phyloP scores from a whole-genome alignment of 2,888 invertebrate species.

The Furcula furcula region DNA sequence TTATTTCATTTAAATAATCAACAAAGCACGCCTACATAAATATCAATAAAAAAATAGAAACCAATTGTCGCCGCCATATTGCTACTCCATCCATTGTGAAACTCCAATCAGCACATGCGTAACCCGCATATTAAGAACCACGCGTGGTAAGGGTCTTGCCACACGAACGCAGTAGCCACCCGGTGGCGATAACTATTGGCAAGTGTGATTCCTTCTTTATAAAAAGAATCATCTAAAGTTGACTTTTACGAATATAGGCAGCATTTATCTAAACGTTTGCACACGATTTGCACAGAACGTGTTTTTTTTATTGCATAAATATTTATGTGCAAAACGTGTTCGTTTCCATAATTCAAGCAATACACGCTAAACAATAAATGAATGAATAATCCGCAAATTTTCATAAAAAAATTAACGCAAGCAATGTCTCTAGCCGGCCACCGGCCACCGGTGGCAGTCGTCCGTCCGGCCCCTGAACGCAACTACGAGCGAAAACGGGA shows the following conservation, averaged over 20 bases:
- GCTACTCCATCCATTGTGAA: slow-evolving; percentile 71
- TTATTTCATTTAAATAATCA: slow-evolving; percentile 16
- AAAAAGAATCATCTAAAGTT: no score
- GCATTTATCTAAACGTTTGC: no score
- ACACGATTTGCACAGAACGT: no score
- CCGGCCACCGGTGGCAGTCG: neutral
- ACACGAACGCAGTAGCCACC: slow-evolving; percentile 1
- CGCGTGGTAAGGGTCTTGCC: slow-evolving; percentile 6
- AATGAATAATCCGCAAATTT: no score
- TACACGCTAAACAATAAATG: no score
- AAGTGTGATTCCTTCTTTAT: no score
- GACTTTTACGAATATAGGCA: no score
- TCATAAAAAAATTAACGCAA: no score
- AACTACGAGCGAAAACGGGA: slow-evolving; percentile 78
- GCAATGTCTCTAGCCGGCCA: slow-evolving; percentile 3
- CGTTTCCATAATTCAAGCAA: no score
- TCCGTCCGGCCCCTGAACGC: slow-evolving; percentile 12
- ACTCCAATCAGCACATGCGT: slow-evolving; percentile 70
- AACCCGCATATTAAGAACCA: slow-evolving; percentile 78
- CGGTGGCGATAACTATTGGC: slow-evolving; percentile 3
- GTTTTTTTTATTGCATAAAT: no score
- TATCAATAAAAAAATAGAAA: slow-evolving; percentile 53
- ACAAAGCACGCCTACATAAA: slow-evolving; percentile 24
- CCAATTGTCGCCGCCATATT: slow-evolving; percentile 58
- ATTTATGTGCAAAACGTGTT: no score